Conservation (phyloP, 2,113 vertebrate genomes). For the Emydura subglobosa region DNA sequence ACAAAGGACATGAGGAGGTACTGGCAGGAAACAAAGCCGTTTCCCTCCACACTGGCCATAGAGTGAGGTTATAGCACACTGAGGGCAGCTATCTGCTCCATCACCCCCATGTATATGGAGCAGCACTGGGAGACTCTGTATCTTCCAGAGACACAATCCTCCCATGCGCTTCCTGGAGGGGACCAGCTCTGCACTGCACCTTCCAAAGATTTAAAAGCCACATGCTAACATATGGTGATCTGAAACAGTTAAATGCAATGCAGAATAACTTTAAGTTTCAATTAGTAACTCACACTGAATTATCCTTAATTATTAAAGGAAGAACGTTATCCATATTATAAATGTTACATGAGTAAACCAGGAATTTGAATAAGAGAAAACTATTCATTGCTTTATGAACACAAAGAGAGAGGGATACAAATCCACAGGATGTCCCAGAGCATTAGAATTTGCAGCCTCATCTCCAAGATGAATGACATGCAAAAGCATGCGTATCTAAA, state of each 20-base stretch:
- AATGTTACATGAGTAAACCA: slow-evolving; percentile 51
- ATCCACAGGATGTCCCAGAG: slow-evolving; percentile 52
- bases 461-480: slow-evolving; percentile 58
- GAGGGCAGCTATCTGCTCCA: neutral
- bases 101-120: fast-evolving
- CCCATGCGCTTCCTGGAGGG: fast-evolving
- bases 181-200: neutral
- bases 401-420: slow-evolving; percentile 29
- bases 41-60: neutral
- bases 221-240: neutral
- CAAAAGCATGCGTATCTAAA: slow-evolving; percentile 51
- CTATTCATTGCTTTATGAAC: slow-evolving; percentile 56
- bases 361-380: slow-evolving; percentile 60
- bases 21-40: neutral
- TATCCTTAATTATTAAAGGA: slow-evolving; percentile 42
- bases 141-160: neutral
- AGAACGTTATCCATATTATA: slow-evolving; percentile 41
- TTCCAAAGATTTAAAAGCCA: neutral
- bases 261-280: slow-evolving; percentile 14
- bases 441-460: slow-evolving; percentile 64
- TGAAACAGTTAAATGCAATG: neutral
- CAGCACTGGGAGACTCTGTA: neutral
- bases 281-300: slow-evolving; percentile 4
- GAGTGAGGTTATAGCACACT: neutral
- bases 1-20: neutral